These are phyloP conservation scores for Dryoscopus gambensis DNA, from an alignment of 2,113 vertebrate genomes.

Conservation along the genomic window DNA sequence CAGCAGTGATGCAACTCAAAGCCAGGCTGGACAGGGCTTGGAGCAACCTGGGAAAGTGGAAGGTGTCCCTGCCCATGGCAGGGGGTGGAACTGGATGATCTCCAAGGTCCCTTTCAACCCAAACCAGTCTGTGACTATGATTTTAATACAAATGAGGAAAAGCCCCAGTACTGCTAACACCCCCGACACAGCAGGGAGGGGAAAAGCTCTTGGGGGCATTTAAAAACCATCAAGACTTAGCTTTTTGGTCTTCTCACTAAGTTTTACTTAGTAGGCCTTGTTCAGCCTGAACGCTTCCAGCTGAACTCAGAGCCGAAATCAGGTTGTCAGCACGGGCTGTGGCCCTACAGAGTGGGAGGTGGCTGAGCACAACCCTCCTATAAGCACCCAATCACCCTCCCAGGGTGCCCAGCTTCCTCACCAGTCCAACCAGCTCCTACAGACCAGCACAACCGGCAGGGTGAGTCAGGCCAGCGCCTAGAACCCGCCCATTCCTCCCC, in stretches of 20 bases:
- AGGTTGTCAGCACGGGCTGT: fast-evolving
- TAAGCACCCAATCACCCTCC: too few species aligned
- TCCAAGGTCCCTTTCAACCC: not conserved
- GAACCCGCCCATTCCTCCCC: not conserved
- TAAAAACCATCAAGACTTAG: fast-evolving
- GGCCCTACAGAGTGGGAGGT: not conserved
- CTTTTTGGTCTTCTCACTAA: not conserved
- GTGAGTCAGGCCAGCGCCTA: fast-evolving
- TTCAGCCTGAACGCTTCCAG: not conserved
- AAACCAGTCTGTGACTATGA: not conserved
- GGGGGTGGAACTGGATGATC: not conserved
- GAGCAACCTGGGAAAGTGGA: not conserved
- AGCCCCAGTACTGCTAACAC: not conserved
- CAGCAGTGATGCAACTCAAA: not conserved
- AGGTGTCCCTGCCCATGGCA: not conserved
- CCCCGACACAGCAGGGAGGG: fast-evolving
- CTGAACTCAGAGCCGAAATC: not conserved
- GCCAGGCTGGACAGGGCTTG: not conserved
- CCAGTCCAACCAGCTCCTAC: fast-evolving
- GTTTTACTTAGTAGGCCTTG: fast-evolving
- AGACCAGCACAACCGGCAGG: fast-evolving
- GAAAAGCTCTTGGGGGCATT: not conserved
- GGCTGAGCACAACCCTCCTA: not conserved
- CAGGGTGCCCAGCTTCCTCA: fast-evolving
- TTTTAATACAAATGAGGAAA: not conserved